A percentile compares a stretch with the other conserved stretches of the same genome.
Evolutionary conservation across 2,888 invertebrate species (phyloP).

Genomic region (Eurois occulta): DNA sequence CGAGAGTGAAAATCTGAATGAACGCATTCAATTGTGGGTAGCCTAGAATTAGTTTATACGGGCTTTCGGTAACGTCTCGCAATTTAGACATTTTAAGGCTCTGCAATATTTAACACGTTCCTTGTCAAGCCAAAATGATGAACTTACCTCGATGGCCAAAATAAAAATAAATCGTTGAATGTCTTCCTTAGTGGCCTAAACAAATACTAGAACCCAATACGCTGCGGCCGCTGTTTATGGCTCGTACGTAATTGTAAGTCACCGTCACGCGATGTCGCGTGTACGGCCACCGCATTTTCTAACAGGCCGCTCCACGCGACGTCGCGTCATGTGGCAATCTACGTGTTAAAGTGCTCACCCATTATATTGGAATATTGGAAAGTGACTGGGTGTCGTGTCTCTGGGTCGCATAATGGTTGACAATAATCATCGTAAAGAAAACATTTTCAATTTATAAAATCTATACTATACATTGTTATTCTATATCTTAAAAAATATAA

Average conservation of each 20-base stretch:
- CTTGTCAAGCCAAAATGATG: no score
- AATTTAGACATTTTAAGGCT: neutral
- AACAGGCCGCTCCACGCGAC: no score
- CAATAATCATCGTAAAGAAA: constrained; percentile 24
- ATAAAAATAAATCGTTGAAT: no score
- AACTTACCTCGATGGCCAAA: no score
- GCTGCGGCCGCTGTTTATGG: no score
- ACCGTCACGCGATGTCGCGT: no score
- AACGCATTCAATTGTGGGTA: neutral
- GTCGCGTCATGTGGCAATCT: no score
- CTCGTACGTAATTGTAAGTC: no score
- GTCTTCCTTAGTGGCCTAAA: no score
- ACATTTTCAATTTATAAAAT: constrained; percentile 37
- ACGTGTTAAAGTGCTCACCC: neutral
- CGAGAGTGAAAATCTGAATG: neutral
- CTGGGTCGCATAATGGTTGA: neutral
- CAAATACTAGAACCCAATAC: no score
- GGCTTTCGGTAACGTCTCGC: neutral
- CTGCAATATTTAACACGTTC: constrained; percentile 34
- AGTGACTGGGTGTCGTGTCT: neutral
- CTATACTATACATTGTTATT: constrained; percentile 43
- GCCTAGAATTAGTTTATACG: neutral
- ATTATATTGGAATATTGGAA: neutral
- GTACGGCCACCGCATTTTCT: no score
- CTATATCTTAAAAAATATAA: constrained; percentile 49